Evolutionary conservation across 2,113 vertebrate species (phyloP).

Genomic region (Pseudorasbora parva): DNA sequence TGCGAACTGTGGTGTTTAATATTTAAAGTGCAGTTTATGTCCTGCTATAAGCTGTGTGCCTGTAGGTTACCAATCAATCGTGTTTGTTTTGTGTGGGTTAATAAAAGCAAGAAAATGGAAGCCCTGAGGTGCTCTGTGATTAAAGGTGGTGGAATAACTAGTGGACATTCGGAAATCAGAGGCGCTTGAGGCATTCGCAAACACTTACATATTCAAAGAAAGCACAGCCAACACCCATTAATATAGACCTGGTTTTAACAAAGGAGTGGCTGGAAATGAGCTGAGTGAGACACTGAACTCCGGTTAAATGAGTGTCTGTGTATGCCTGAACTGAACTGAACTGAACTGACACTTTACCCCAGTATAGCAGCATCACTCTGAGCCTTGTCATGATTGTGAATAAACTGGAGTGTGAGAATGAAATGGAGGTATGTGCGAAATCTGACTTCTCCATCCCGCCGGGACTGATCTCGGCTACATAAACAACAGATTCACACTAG

Average conservation of each 20-base stretch:
- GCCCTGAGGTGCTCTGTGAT: not conserved
- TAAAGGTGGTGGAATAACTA: not conserved
- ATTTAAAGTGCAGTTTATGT: not conserved
- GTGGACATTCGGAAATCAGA: slow-evolving; percentile 9
- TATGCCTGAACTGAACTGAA: not conserved
- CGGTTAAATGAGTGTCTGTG: not conserved
- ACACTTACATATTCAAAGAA: not conserved
- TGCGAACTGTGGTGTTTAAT: not conserved
- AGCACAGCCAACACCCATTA: not conserved
- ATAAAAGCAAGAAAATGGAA: slow-evolving; percentile 6
- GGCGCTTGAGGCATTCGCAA: not conserved
- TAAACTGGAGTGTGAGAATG: slow-evolving; percentile 8
- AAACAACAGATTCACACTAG: slow-evolving; percentile 4
- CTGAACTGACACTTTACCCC: slow-evolving; percentile 10
- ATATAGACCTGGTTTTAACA: not conserved
- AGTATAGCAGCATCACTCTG: slow-evolving; percentile 11
- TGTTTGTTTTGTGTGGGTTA: slow-evolving; percentile 11
- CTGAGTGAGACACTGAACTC: not conserved
- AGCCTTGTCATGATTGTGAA: not conserved
- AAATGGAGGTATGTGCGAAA: slow-evolving; percentile 6
- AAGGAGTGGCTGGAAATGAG: slow-evolving; percentile 5
- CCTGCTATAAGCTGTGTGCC: not conserved
- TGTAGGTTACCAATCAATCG: slow-evolving; percentile 1
- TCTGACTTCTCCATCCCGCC: slow-evolving; percentile 7
- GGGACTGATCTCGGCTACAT: slow-evolving; percentile 9